These are phyloP conservation scores for Crossocerus cetratus DNA, from an alignment of 2,888 invertebrate genomes.

Conservation along the genomic window DNA sequence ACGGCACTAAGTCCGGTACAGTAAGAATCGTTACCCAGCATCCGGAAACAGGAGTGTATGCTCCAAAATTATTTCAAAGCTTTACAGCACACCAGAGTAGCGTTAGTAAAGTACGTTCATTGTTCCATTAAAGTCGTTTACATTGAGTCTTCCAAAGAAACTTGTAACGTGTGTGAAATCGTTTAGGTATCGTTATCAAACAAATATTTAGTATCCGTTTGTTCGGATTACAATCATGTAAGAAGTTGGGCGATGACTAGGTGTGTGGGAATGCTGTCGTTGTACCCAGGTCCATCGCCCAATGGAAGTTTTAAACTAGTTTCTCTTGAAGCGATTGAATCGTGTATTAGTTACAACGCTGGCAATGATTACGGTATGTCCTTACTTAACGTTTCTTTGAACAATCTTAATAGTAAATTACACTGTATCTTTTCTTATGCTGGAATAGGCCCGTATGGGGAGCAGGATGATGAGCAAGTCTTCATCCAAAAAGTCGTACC, in stretches of 20 bases:
- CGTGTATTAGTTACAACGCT: constrained; percentile 81
- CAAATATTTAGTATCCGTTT: constrained; percentile 96
- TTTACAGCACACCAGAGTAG: constrained; percentile 98
- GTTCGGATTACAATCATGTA: constrained; percentile 98
- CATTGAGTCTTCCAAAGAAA: no score
- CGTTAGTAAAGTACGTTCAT: constrained; percentile 88
- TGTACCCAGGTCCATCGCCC: constrained; percentile 98
- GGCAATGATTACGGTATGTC: constrained; percentile 80
- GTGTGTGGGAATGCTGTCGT: constrained; percentile 98
- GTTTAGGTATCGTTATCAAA: constrained; percentile 92
- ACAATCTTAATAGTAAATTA: constrained; percentile 10
- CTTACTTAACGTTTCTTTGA: not conserved
- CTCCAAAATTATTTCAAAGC: constrained; percentile 98
- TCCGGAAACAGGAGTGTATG: constrained; percentile 98
- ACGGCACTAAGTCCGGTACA: constrained; percentile 96
- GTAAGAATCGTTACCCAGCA: constrained; percentile 99
- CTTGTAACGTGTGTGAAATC: not conserved
- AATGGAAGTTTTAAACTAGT: constrained; percentile 98
- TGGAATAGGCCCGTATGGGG: constrained; percentile 91
- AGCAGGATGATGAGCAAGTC: constrained; percentile 98
- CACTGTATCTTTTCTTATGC: not conserved
- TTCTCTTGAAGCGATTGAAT: constrained; percentile 86
- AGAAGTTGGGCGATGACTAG: constrained; percentile 97
- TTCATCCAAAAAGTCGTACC: constrained; percentile 99
- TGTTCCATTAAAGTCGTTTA: not conserved